A percentile compares a stretch with the other conserved stretches of the same genome.
These are phyloP conservation scores for Pteromalus puparum DNA, from an alignment of 1,140 invertebrate genomes.

Conservation along the genomic window DNA sequence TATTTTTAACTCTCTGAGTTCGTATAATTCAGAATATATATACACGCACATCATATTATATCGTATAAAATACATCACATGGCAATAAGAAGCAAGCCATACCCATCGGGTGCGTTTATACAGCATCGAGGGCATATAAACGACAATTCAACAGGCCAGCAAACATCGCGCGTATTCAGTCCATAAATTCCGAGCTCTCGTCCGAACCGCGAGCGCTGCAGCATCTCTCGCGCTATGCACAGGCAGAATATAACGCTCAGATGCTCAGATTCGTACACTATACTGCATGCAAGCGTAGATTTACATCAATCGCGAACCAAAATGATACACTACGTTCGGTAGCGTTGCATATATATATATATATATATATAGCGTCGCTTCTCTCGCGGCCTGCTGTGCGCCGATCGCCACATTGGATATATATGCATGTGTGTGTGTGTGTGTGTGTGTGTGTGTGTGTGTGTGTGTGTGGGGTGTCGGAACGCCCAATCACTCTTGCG, in stretches of 20 bases:
- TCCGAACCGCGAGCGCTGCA: not conserved
- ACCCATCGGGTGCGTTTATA: not conserved
- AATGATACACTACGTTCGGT: conserved; percentile 27
- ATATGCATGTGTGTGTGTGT: not conserved
- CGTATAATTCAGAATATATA: too few species aligned
- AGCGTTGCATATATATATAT: too few species aligned
- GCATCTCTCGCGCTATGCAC: too few species aligned
- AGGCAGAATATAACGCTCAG: not conserved
- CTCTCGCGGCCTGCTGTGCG: not conserved
- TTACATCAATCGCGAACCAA: conserved; percentile 21
- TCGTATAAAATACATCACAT: not conserved
- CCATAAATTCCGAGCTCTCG: conserved; percentile 2
- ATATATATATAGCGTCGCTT: too few species aligned
- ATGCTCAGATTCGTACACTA: not conserved
- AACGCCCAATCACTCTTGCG: conserved; percentile 10
- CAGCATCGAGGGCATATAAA: not conserved
- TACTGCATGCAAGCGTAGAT: not conserved
- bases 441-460: too few species aligned
- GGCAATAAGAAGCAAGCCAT: not conserved
- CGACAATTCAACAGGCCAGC: conserved; percentile 1
- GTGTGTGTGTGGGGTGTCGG: not conserved
- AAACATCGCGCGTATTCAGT: conserved; percentile 13
- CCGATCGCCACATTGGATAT: not conserved
- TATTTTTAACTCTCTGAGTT: too few species aligned
- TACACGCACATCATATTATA: too few species aligned